Evolutionary conservation across 2,113 vertebrate species (phyloP).

Genomic region (Potamarius usumacintae): DNA sequence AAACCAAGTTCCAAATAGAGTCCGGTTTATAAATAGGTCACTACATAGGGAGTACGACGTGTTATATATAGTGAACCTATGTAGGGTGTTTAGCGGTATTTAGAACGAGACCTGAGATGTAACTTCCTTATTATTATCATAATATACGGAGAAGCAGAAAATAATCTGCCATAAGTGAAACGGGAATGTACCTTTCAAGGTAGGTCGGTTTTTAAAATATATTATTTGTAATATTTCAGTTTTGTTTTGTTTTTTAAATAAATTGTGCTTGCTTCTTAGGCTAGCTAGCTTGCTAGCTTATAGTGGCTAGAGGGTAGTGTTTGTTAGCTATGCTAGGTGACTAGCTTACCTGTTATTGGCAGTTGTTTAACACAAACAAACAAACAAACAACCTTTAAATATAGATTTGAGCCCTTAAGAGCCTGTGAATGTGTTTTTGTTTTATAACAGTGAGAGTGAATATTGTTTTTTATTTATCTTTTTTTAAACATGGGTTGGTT

Average conservation of each 20-base stretch:
- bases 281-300: not conserved
- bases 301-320: not conserved
- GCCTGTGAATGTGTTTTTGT: no score
- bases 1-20: conserved; percentile 10
- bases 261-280: not conserved
- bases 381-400: no score
- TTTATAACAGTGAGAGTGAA: not conserved
- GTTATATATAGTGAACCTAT: not conserved
- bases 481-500: not conserved
- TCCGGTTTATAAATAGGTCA: not conserved
- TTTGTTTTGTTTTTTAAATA: not conserved
- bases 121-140: conserved; percentile 33
- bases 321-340: conserved; percentile 6
- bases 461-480: no score
- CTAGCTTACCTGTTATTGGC: not conserved
- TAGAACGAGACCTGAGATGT: not conserved
- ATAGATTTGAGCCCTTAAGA: no score
- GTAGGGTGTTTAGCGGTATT: not conserved
- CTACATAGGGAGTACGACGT: not conserved
- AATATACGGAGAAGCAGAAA: conserved; percentile 19
- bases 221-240: not conserved
- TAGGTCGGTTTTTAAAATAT: not conserved
- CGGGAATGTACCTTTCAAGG: not conserved
- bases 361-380: not conserved
- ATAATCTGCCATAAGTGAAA: not conserved